A percentile compares a stretch with the other conserved stretches of the same genome.
phyloP scores from a whole-genome alignment of 2,888 invertebrate genomes.

The Tetranychus piercei region DNA sequence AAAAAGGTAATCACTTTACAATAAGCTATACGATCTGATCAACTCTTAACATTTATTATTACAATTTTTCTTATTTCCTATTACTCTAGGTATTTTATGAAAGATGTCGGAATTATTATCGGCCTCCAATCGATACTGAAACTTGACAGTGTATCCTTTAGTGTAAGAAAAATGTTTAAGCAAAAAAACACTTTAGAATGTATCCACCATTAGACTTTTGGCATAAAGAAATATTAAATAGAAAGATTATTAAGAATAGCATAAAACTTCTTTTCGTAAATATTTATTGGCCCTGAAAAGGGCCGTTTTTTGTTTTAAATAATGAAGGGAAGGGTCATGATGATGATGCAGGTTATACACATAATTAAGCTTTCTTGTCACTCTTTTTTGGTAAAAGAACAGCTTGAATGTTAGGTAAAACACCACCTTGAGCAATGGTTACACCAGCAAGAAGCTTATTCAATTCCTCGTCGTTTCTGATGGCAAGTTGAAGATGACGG shows the following conservation, averaged over 20 bases:
- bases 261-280: too few relatives aligned
- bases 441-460: constrained; percentile 37
- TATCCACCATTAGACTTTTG: too few relatives aligned
- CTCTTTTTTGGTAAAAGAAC: constrained; percentile 37
- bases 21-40: background rate
- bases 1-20: background rate
- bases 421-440: constrained; percentile 41
- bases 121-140: background rate
- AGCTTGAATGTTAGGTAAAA: constrained; percentile 38
- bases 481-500: constrained; percentile 35
- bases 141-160: background rate
- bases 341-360: background rate
- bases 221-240: too few relatives aligned
- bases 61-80: background rate
- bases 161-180: too few relatives aligned
- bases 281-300: constrained; percentile 4
- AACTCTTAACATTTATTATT: background rate
- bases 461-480: constrained; percentile 37
- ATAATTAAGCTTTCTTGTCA: constrained; percentile 21
- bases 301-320: background rate
- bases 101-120: constrained; percentile 5
- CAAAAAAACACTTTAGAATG: too few relatives aligned
- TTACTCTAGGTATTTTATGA: constrained; percentile 1
- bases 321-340: background rate
- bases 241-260: too few relatives aligned